Percentiles rank a stretch among this genome's conserved stretches.
Conservation (phyloP, 1,140 invertebrate species). For the Listronotus oregonensis region DNA sequence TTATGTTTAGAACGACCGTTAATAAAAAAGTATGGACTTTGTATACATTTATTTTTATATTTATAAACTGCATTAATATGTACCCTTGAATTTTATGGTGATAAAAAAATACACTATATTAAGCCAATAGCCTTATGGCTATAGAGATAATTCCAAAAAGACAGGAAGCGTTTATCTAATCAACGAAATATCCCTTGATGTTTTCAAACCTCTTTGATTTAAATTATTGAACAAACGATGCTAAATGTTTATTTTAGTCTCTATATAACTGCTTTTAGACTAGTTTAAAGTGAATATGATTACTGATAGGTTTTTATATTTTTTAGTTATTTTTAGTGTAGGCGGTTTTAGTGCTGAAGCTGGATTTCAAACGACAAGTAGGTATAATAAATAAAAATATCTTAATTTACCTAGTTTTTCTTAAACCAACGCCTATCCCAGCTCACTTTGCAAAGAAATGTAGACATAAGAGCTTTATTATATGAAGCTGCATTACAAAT, state of each 20-base stretch:
- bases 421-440: too few species aligned
- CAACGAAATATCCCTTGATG: constrained; percentile 4
- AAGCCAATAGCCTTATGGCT: constrained; percentile 4
- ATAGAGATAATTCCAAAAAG: constrained; percentile 5
- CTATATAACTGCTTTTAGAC: not conserved
- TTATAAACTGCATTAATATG: too few species aligned
- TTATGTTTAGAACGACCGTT: too few species aligned
- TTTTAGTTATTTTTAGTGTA: not conserved
- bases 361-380: constrained; percentile 7
- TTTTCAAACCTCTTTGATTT: constrained; percentile 3
- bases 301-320: not conserved
- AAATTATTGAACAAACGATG: constrained; percentile 6
- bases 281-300: not conserved
- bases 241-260: not conserved
- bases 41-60: too few species aligned
- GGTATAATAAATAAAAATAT: not conserved
- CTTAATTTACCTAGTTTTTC: too few species aligned
- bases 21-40: too few species aligned
- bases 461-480: too few species aligned
- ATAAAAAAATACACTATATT: not conserved
- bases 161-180: constrained; percentile 13
- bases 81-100: too few species aligned
- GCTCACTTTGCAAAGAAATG: too few species aligned
- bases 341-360: not conserved
- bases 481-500: too few species aligned